Evolutionary conservation across 2,797 vertebrate species (phyloP), one percentile per base, ranked within the genome.

Genomic region (Siniperca scherzeri): DNA sequence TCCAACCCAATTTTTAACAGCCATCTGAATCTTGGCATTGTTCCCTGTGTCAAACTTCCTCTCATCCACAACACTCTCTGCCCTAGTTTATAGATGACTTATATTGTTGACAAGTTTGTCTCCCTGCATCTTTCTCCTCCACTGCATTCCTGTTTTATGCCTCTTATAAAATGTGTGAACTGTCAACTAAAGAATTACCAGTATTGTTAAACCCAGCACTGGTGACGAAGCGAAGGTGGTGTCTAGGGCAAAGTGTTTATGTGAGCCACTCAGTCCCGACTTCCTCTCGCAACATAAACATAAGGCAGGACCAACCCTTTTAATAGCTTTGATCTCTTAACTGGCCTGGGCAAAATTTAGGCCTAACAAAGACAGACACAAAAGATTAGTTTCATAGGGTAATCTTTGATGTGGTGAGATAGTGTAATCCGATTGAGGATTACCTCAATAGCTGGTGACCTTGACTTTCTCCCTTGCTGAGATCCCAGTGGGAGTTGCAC

Each of bases 1-100:
- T 87, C 74, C 85, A 89, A 80, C 65, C 68, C 66, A 48, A 69
- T 86, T 87, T 91, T 89, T 76, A 87, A 81, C 59, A 84, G 81
- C 85, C 78, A 80, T 82, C 70, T 84, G 69, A 87, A 86, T 83
- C 77, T 78, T 91, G 87, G 84, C 86, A 77, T 86, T 81, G 74
- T 82, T 89, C 81, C 81, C 44, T 3, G 14, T 53, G 71, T 90
- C 70, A 85, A 91, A 83, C 83, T 57, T 82, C 66, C 64, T 61
- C 66, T 85, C 78, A 77, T 81, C 77, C 74, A 87, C 70, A 50
- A 84, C 71, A 84, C 71, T 48, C 72, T 38, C 67, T 69, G 78
- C 60, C 86, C 84, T 74, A 78, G 81, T 90, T 90, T 88, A 87
- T 71, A 83, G 78, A 86, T 66, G 79, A 82, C 48, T 85, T 91